Conservation (phyloP, 2,888 invertebrate species). For the Tinea pellionella region DNA sequence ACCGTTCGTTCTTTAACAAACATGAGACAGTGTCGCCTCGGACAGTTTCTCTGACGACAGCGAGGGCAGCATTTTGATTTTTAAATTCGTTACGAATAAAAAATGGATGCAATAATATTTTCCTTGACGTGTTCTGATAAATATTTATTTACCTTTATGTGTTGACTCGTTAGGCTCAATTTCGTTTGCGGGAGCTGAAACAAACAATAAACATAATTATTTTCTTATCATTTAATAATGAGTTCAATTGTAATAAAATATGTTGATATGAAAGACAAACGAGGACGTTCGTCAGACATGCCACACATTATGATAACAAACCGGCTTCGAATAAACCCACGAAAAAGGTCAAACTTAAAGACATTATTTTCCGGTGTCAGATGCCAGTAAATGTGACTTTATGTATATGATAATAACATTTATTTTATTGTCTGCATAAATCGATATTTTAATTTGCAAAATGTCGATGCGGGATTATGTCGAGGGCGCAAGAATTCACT, state of each 20-base stretch:
- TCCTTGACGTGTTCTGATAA: not conserved
- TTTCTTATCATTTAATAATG: not conserved
- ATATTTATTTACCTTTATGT: slow-evolving; percentile 51
- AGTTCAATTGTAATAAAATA: slow-evolving; percentile 27
- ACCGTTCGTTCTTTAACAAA: slow-evolving; percentile 24
- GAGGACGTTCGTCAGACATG: not conserved
- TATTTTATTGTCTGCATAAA: not conserved
- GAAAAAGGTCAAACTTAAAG: not conserved
- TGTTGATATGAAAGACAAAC: slow-evolving; percentile 14
- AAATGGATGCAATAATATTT: slow-evolving; percentile 5
- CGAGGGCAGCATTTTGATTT: slow-evolving; percentile 16
- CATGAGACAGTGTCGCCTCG: slow-evolving; percentile 32
- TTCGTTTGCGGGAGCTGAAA: slow-evolving; percentile 56
- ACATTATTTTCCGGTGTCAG: not conserved
- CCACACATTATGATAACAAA: not conserved
- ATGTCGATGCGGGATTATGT: not conserved
- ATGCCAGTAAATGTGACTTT: not conserved
- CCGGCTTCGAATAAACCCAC: slow-evolving; percentile 1
- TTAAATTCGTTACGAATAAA: slow-evolving; percentile 5
- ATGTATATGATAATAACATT: too few relatives aligned
- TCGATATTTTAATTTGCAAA: not conserved
- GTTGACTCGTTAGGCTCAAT: slow-evolving; percentile 47
- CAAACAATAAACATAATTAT: slow-evolving; percentile 22
- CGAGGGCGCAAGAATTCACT: slow-evolving; percentile 4
- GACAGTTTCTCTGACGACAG: slow-evolving; percentile 26